Conservation (phyloP, 2,113 vertebrate genomes). For the Shinisaurus crocodilurus region DNA sequence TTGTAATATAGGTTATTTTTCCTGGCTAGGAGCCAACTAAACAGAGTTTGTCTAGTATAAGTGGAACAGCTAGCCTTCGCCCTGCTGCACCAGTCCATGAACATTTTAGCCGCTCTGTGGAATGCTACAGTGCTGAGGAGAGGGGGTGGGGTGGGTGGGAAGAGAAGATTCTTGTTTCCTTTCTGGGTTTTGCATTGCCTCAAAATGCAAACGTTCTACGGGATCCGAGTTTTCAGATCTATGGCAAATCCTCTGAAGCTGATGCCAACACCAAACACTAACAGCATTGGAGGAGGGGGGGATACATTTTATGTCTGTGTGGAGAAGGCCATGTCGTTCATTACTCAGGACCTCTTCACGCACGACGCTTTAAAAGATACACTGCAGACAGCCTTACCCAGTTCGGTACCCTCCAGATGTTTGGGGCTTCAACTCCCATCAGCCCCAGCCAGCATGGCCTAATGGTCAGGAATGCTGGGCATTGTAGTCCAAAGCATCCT, state of each 20-base stretch:
- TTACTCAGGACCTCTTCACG: not conserved
- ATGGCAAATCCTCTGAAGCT: constrained; percentile 15
- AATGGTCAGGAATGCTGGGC: no score
- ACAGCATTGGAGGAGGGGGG: not conserved
- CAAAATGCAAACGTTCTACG: not conserved
- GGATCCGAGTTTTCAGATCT: constrained; percentile 10
- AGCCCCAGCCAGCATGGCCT: no score
- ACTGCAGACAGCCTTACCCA: not conserved
- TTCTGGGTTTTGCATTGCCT: constrained; percentile 36
- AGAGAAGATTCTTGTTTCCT: constrained; percentile 1
- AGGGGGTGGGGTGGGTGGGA: not conserved
- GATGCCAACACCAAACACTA: constrained; percentile 4
- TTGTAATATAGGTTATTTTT: constrained; percentile 73
- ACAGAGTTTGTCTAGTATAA: constrained; percentile 58
- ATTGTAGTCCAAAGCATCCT: no score
- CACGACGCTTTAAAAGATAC: not conserved
- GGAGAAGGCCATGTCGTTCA: not conserved
- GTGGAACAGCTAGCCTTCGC: constrained; percentile 54
- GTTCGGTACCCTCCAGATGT: no score
- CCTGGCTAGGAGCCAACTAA: constrained; percentile 64
- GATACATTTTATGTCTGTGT: not conserved
- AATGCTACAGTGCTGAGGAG: not conserved
- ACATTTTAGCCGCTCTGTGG: constrained; percentile 50
- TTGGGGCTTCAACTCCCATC: no score
- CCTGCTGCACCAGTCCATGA: constrained; percentile 40